Evolutionary conservation across 2,797 vertebrate genomes (phyloP).

Genomic region (Muraenolepis orangiensis): DNA sequence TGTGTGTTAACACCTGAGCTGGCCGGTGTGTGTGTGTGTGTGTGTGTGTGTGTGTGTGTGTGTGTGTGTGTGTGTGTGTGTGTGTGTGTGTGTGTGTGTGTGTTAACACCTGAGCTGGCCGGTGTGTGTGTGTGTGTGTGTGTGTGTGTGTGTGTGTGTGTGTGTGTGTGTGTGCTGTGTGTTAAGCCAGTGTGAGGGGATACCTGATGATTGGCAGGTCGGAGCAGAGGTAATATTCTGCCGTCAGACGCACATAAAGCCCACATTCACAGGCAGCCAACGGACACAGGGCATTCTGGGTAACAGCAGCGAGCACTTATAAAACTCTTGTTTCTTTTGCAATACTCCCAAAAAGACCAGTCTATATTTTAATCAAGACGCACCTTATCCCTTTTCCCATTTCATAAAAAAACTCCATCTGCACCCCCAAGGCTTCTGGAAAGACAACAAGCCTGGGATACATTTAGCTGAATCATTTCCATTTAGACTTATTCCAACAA

Average conservation of each 20-base stretch:
- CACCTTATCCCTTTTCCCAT: constrained; percentile 41
- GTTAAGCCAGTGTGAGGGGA: constrained; percentile 36
- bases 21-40: neutral
- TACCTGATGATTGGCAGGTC: constrained; percentile 59
- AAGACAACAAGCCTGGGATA: constrained; percentile 50
- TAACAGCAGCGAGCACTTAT: constrained; percentile 42
- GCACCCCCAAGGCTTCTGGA: constrained; percentile 40
- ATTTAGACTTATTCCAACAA: constrained; percentile 41
- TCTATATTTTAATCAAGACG: constrained; percentile 67
- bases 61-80: neutral
- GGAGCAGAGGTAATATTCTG: constrained; percentile 60
- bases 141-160: neutral
- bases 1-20: neutral
- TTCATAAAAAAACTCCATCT: constrained; percentile 30
- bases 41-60: neutral
- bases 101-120: neutral
- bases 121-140: neutral
- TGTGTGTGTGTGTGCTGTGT: neutral
- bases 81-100: neutral
- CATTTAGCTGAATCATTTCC: constrained; percentile 43
- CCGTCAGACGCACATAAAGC: constrained; percentile 71
- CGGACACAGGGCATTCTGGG: constrained; percentile 56
- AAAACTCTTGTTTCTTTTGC: constrained; percentile 74
- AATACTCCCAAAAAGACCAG: constrained; percentile 62
- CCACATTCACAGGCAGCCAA: constrained; percentile 69